phyloP scores from a whole-genome alignment of 2,797 vertebrate genomes.

The Gadopsis bispinosus region DNA sequence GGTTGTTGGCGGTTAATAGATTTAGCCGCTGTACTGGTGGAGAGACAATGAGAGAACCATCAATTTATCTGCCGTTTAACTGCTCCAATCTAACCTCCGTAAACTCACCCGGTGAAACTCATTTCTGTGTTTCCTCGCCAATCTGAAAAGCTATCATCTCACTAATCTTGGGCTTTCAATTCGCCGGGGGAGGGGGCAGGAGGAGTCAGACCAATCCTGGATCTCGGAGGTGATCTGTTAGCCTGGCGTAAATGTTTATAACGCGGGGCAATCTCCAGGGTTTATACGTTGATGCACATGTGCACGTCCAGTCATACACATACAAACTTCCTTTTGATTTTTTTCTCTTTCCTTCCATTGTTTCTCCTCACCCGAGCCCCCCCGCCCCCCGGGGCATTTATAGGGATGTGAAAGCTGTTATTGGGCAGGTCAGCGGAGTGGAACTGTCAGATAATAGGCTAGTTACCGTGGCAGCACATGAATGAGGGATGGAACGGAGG shows the following conservation, averaged over 20 bases:
- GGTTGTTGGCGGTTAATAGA: constrained; percentile 95
- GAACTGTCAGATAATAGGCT: constrained; percentile 97
- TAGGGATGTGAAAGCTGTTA: constrained; percentile 99
- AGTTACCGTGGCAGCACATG: constrained; percentile 94
- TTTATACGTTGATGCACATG: constrained; percentile 67
- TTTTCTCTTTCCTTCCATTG: constrained; percentile 8
- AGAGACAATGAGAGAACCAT: constrained; percentile 95
- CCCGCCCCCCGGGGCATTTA: constrained; percentile 90
- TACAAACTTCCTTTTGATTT: constrained; percentile 32
- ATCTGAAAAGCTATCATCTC: constrained; percentile 99
- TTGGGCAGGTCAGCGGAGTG: constrained; percentile 98
- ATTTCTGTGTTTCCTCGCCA: constrained; percentile 95
- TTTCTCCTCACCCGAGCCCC: too few relatives aligned
- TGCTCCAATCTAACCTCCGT: constrained; percentile 95
- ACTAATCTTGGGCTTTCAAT: constrained; percentile 98
- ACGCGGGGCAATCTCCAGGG: constrained; percentile 91
- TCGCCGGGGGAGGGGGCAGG: constrained; percentile 91
- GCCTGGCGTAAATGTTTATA: constrained; percentile 99
- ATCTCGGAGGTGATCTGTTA: constrained; percentile 99
- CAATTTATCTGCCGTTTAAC: constrained; percentile 97
- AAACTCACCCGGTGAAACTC: constrained; percentile 94
- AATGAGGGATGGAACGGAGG: constrained; percentile 88
- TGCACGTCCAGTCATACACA: constrained; percentile 42
- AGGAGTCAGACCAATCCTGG: constrained; percentile 94
- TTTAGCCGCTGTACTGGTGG: constrained; percentile 91